Evolutionary conservation across 2,888 invertebrate genomes (phyloP).

Genomic region (Chironomus tentans): DNA sequence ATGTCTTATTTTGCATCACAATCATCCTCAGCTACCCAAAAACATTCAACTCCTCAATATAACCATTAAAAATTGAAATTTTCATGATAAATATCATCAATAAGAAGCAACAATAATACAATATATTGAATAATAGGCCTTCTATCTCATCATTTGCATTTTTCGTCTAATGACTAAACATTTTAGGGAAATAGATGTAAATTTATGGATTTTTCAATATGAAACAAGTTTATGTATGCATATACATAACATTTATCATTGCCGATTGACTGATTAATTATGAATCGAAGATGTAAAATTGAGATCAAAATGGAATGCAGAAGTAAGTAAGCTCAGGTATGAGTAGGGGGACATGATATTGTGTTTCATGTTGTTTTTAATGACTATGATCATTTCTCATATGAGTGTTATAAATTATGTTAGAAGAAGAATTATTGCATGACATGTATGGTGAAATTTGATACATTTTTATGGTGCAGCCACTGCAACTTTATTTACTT

Average conservation of each 20-base stretch:
- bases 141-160: background rate
- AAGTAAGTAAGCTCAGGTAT: background rate
- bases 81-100: no score
- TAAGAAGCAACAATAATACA: no score
- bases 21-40: no score
- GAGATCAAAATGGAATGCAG: background rate
- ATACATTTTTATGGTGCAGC: background rate
- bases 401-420: background rate
- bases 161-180: background rate
- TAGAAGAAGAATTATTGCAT: background rate
- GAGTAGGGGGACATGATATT: background rate
- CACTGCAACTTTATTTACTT: background rate
- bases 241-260: background rate
- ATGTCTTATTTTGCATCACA: no score
- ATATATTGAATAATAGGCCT: no score
- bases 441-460: background rate
- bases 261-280: background rate
- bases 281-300: background rate
- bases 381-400: background rate
- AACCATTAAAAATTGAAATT: no score
- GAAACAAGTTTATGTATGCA: background rate
- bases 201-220: background rate
- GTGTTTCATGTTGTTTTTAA: background rate
- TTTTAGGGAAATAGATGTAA: background rate
- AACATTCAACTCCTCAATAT: no score